A percentile compares a stretch with the other conserved stretches of the same genome.
These are phyloP conservation scores for Drosophila nr. fundita DNA, from an alignment of 2,888 invertebrate genomes.

Conservation along the genomic window DNA sequence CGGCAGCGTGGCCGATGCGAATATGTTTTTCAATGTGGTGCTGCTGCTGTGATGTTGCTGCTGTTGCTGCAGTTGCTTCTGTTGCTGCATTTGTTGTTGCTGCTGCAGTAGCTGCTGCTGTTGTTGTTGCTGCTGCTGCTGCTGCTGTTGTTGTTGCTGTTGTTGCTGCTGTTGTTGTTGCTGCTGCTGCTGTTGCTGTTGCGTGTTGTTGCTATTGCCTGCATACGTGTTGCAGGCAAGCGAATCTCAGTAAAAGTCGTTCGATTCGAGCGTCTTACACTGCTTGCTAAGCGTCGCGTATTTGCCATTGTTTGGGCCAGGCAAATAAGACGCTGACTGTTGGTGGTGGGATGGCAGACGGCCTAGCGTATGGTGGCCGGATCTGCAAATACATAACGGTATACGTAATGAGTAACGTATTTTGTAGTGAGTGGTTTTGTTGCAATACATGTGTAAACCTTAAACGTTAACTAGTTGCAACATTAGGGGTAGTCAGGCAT, in stretches of 20 bases:
- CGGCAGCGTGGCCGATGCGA: slow-evolving; percentile 84
- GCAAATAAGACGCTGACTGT: slow-evolving; percentile 84
- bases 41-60: slow-evolving; percentile 42
- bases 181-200: slow-evolving; percentile 56
- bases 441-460: slow-evolving; percentile 28
- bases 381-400: slow-evolving; percentile 63
- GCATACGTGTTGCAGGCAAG: slow-evolving; percentile 86
- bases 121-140: slow-evolving; percentile 41
- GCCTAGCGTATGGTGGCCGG: slow-evolving; percentile 88
- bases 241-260: slow-evolving; percentile 96
- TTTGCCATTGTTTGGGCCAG: slow-evolving; percentile 91
- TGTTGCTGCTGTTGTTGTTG: slow-evolving; percentile 30
- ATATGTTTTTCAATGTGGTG: slow-evolving; percentile 82
- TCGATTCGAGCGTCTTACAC: slow-evolving; percentile 96
- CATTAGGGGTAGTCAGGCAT: slow-evolving; percentile 44
- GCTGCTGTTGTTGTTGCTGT: slow-evolving; percentile 42
- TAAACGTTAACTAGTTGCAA: slow-evolving; percentile 35
- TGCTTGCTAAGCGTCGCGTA: slow-evolving; percentile 97
- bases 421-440: not conserved
- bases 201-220: slow-evolving; percentile 84
- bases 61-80: slow-evolving; percentile 46
- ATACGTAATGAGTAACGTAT: slow-evolving; percentile 4
- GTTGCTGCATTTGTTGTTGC: slow-evolving; percentile 56
- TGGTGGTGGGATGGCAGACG: slow-evolving; percentile 87
- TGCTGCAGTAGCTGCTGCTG: slow-evolving; percentile 57